Evolutionary conservation across 2,888 invertebrate genomes (phyloP), one percentile per base, ranked within the genome.

Genomic region (Lepidocyrtoides sp.): DNA sequence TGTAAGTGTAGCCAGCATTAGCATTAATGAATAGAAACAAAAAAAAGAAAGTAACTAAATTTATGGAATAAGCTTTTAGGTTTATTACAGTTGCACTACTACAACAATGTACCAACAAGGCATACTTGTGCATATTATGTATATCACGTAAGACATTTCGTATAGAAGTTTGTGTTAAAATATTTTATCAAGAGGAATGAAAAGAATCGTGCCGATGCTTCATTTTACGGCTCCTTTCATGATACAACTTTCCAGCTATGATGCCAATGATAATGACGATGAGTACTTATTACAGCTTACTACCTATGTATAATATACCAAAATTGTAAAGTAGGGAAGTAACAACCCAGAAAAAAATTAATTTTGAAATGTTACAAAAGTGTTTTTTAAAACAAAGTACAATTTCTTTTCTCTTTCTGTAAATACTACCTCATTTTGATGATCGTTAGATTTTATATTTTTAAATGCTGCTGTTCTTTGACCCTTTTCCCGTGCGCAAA

Each of bases 141-240:
- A n/a, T n/a, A n/a, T n/a, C n/a, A n/a, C n/a, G n/a, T n/a, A n/a
- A n/a, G n/a, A n/a, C n/a, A n/a, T n/a, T n/a, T n/a, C n/a, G n/a
- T n/a, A n/a, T n/a, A n/a, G n/a, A n/a, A n/a, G 57, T 63, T 17
- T 63, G 26, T 2, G 2, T 63, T 8, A 8, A 63, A 63, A 63
- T 7, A 14, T 14, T 48, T 48, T 48, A 12, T 57, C 29, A 23
- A 82, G 23, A 36, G 14, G 44, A 44, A 23, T 20, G 60, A 23
- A 82, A 41, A 23, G 82, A 82, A 60, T 81, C 17, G 51, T 60
- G 5, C 57, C 36, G 36, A 57, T 81, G 81, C 60, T 60, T 41
- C 41, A 44, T 60, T 82, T 82, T 82, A 82, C 63, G 82, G 20
- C 44, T 63, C 41, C n/a, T 36, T 63, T 26, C 63, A 4, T 26